These are phyloP conservation scores for Muraenolepis orangiensis DNA, from an alignment of 2,797 vertebrate species.

Conservation along the genomic window DNA sequence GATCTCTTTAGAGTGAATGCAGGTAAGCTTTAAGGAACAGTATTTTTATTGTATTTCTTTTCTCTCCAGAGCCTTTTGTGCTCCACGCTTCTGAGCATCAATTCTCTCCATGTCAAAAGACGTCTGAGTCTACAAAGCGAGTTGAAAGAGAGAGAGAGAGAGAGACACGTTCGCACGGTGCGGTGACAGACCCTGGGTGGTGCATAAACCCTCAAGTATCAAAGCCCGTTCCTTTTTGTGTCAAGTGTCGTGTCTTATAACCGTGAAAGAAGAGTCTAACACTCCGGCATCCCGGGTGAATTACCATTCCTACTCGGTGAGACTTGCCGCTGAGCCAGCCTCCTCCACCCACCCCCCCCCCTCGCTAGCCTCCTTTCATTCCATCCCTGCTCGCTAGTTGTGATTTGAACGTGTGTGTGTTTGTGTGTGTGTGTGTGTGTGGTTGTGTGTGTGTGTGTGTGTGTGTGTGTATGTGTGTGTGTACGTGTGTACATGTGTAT, in stretches of 20 bases:
- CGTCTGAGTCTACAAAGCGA: slow-evolving; percentile 38
- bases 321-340: no score
- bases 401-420: slow-evolving; percentile 35
- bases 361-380: slow-evolving; percentile 5
- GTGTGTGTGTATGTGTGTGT: no score
- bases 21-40: not conserved
- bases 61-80: slow-evolving; percentile 21
- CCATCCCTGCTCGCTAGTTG: slow-evolving; percentile 25
- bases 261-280: slow-evolving; percentile 28
- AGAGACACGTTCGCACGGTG: no score
- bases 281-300: slow-evolving; percentile 27
- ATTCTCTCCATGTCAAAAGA: slow-evolving; percentile 16
- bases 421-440: slow-evolving; percentile 28
- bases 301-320: slow-evolving; percentile 47
- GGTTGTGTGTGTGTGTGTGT: not conserved
- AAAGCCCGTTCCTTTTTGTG: slow-evolving; percentile 22
- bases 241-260: slow-evolving; percentile 15
- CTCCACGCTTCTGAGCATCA: slow-evolving; percentile 6
- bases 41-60: not conserved
- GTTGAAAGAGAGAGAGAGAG: not conserved
- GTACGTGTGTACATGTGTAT: not conserved
- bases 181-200: slow-evolving; percentile 7
- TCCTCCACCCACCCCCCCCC: no score
- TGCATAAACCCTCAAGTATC: slow-evolving; percentile 31
- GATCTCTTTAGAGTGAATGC: not conserved